phyloP scores from a whole-genome alignment of 1,140 invertebrate species.

The Gonioctena quinquepunctata region DNA sequence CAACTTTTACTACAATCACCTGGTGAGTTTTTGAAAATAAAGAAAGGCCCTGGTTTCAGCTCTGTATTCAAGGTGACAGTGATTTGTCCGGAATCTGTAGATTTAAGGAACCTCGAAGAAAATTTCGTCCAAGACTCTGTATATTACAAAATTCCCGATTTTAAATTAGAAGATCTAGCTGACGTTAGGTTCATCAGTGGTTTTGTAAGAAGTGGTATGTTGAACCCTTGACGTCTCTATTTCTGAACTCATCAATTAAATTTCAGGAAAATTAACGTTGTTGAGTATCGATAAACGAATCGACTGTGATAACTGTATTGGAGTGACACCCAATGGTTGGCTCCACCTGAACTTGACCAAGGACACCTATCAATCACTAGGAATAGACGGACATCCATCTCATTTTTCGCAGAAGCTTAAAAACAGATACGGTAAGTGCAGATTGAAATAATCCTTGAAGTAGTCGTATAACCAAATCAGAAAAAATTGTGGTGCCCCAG shows the following conservation, averaged over 20 bases:
- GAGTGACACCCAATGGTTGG: slow-evolving; percentile 58
- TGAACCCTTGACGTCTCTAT: too few species aligned
- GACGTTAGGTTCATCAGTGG: slow-evolving; percentile 60
- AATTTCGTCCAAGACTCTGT: slow-evolving; percentile 58
- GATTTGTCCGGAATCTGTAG: slow-evolving; percentile 58
- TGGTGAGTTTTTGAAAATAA: slow-evolving; percentile 52
- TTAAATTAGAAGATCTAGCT: slow-evolving; percentile 57
- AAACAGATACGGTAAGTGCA: slow-evolving; percentile 62
- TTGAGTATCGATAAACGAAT: slow-evolving; percentile 58
- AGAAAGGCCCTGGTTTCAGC: slow-evolving; percentile 5
- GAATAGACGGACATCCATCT: slow-evolving; percentile 60
- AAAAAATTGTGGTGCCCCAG: background rate
- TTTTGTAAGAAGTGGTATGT: slow-evolving; percentile 58
- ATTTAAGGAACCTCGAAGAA: slow-evolving; percentile 51
- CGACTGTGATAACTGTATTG: slow-evolving; percentile 60
- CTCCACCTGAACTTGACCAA: slow-evolving; percentile 59
- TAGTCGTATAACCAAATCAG: slow-evolving; percentile 3
- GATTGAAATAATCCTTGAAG: too few species aligned
- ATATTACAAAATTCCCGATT: slow-evolving; percentile 60
- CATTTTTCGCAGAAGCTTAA: slow-evolving; percentile 55
- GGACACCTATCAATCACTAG: slow-evolving; percentile 59
- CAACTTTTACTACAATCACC: slow-evolving; percentile 60
- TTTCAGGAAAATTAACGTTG: slow-evolving; percentile 58
- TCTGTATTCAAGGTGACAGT: slow-evolving; percentile 59
- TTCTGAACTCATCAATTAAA: too few species aligned